A percentile compares a stretch with the other conserved stretches of the same genome.
Conservation (phyloP, 2,113 vertebrate species). For the Alethe diademata region DNA sequence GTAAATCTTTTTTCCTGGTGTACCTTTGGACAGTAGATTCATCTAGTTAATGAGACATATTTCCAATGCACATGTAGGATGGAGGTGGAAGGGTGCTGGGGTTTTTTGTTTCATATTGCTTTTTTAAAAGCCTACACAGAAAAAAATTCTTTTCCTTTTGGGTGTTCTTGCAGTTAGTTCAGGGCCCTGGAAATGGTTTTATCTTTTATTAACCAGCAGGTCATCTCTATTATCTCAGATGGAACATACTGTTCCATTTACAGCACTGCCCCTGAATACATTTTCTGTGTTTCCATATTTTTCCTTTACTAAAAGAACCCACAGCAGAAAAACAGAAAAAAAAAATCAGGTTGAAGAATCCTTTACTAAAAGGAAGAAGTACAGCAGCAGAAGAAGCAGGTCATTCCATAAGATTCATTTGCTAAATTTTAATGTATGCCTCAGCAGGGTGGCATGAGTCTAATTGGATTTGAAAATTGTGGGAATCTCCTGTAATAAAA, state of each 20-base stretch:
- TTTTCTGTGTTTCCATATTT: background rate
- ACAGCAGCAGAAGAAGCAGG: background rate
- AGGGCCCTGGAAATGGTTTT: background rate
- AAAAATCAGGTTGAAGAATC: background rate
- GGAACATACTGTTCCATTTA: background rate
- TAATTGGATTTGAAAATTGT: slow-evolving; percentile 44
- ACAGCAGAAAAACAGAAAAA: background rate
- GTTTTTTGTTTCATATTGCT: background rate
- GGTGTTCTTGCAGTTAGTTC: background rate
- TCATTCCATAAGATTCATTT: background rate
- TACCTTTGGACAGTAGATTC: background rate
- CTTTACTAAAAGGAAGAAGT: background rate
- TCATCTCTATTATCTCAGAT: background rate
- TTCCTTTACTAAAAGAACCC: background rate
- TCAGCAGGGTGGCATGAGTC: background rate
- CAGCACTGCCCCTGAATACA: background rate
- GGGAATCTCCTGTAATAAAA: slow-evolving; percentile 19
- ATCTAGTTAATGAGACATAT: background rate
- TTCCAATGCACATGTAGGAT: background rate
- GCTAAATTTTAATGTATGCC: background rate
- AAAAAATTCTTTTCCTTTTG: background rate
- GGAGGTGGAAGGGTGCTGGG: background rate
- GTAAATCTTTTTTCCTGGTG: background rate
- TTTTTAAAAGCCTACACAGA: background rate
- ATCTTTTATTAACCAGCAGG: background rate